phyloP scores from a whole-genome alignment of 2,888 invertebrate species.

The Nomada flava region DNA sequence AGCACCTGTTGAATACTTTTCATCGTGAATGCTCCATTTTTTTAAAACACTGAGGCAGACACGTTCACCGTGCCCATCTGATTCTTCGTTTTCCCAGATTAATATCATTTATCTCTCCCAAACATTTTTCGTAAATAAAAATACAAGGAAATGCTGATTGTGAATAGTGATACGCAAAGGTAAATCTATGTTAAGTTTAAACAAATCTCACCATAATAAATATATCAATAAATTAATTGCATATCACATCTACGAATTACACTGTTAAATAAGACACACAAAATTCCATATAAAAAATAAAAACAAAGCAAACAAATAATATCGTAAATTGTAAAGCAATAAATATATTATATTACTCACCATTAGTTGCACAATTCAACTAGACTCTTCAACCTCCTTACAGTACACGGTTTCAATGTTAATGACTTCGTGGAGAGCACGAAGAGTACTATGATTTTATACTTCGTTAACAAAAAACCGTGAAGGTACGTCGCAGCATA shows the following conservation, averaged over 20 bases:
- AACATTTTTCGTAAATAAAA: neutral
- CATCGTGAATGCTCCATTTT: neutral
- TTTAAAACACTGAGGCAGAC: neutral
- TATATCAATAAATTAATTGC: too few species aligned
- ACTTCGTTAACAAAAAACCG: neutral
- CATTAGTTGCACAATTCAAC: neutral
- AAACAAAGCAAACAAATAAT: neutral
- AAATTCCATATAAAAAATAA: neutral
- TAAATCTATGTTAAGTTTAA: too few species aligned
- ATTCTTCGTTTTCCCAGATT: neutral
- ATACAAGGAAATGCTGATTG: too few species aligned
- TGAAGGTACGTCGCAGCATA: neutral
- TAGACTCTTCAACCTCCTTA: too few species aligned
- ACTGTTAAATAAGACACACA: neutral
- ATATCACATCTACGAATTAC: too few species aligned
- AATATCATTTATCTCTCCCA: neutral
- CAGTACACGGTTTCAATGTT: neutral
- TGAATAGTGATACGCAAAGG: too few species aligned
- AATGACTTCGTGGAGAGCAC: neutral
- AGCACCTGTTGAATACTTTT: slow-evolving; percentile 27
- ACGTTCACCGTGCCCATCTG: neutral
- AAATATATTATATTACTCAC: slow-evolving; percentile 9
- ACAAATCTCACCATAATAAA: too few species aligned
- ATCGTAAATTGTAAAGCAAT: neutral
- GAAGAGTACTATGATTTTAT: neutral